phyloP scores from a whole-genome alignment of 2,113 vertebrate genomes.

The Pitta sordida region DNA sequence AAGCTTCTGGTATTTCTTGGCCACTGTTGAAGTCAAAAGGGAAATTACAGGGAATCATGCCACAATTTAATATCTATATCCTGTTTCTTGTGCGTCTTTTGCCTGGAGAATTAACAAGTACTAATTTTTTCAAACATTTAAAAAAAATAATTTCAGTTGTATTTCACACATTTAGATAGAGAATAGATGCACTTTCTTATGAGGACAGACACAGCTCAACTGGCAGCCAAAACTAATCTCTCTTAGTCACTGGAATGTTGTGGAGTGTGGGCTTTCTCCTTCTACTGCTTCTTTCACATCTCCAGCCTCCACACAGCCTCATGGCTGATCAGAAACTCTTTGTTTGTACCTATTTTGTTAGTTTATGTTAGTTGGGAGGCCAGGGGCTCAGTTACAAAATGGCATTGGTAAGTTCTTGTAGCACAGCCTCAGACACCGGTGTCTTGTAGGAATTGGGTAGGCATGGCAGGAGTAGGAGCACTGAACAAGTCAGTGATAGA shows the following conservation, averaged over 20 bases:
- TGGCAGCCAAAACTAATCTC: not conserved
- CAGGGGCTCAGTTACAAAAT: not conserved
- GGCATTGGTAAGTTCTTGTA: not conserved
- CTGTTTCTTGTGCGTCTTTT: not conserved
- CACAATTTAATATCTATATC: not conserved
- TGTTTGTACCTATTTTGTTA: not conserved
- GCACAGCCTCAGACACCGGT: not conserved
- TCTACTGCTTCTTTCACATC: slow-evolving; percentile 16
- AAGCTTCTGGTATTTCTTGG: not conserved
- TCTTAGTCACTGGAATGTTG: not conserved
- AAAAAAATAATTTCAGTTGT: not conserved
- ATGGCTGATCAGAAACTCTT: not conserved
- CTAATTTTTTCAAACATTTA: not conserved
- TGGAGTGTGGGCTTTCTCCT: slow-evolving; percentile 36
- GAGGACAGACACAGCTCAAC: slow-evolving; percentile 2
- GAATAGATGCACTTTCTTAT: not conserved
- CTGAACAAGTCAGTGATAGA: not conserved
- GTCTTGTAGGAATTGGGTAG: not conserved
- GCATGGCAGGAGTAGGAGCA: slow-evolving; percentile 29
- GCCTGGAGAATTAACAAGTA: not conserved
- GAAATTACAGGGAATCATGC: not conserved
- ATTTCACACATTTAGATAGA: not conserved
- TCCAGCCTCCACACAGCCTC: not conserved
- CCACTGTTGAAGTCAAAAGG: not conserved
- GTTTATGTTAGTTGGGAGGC: not conserved